Evolutionary conservation across 2,113 vertebrate genomes (phyloP).

Genomic region (Burhinus bistriatus): DNA sequence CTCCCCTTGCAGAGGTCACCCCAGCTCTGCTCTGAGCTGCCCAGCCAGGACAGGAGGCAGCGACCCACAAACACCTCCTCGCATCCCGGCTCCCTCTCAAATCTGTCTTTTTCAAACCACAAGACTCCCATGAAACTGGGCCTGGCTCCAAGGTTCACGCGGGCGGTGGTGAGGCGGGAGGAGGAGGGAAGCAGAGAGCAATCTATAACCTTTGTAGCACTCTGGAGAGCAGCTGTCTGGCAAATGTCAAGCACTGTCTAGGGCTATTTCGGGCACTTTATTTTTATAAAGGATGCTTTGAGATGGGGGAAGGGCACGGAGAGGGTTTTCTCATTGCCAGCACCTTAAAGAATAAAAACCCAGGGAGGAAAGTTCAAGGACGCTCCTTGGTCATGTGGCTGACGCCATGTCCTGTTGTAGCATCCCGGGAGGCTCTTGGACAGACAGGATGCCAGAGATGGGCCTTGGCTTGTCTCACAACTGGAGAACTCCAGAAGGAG

Average conservation of each 20-base stretch:
- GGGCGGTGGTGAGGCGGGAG: not conserved
- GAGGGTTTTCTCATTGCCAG: slow-evolving; percentile 13
- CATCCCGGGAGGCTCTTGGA: not conserved
- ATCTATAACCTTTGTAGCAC: slow-evolving; percentile 62
- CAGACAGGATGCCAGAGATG: not conserved
- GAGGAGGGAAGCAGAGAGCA: slow-evolving; percentile 22
- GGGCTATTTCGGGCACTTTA: slow-evolving; percentile 67
- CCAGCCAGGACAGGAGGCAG: not conserved
- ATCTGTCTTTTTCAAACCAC: not conserved
- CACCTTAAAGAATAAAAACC: slow-evolving; percentile 20
- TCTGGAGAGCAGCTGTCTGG: slow-evolving; percentile 69
- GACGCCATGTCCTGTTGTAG: not conserved
- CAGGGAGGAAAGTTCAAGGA: not conserved
- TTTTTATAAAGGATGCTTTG: slow-evolving; percentile 58
- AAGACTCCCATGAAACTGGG: slow-evolving; percentile 2
- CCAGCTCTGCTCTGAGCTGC: not conserved
- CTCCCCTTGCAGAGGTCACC: not conserved
- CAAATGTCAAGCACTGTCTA: slow-evolving; percentile 66
- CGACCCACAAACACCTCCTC: not conserved
- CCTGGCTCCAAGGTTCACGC: slow-evolving; percentile 18
- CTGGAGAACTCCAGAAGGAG: not conserved
- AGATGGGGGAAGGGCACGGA: not conserved
- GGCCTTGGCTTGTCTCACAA: not conserved
- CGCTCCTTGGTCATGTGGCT: not conserved
- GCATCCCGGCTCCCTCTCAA: not conserved